Percentiles rank a stretch among this genome's conserved stretches.
These are phyloP conservation scores for Epinotia brunnichana DNA, from an alignment of 2,888 invertebrate genomes.

Conservation along the genomic window DNA sequence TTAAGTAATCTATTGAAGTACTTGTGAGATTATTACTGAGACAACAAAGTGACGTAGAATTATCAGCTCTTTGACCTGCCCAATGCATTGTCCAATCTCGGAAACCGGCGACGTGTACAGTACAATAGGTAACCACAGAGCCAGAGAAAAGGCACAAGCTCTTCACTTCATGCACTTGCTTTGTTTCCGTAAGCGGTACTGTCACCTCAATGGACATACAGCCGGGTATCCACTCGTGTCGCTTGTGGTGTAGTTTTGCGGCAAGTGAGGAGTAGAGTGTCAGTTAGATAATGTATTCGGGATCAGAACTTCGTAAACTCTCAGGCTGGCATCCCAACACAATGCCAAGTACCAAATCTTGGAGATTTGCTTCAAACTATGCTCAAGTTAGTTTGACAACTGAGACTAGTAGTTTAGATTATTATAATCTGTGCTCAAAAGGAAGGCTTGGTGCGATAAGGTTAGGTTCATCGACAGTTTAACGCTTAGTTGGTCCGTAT, in stretches of 20 bases:
- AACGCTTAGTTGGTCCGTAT: background rate
- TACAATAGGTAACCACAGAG: background rate
- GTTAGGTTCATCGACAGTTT: conserved; percentile 1
- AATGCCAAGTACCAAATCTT: conserved; percentile 42
- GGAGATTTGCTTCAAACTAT: conserved; percentile 39
- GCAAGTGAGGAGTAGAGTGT: conserved; percentile 26
- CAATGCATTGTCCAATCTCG: conserved; percentile 8
- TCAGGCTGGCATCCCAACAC: conserved; percentile 29
- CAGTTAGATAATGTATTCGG: conserved; percentile 40
- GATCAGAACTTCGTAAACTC: conserved; percentile 40
- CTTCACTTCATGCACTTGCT: conserved; percentile 1
- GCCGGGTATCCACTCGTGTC: conserved; percentile 8
- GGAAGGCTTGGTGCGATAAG: conserved; percentile 14
- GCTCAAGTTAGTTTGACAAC: conserved; percentile 43
- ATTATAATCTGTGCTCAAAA: conserved; percentile 34
- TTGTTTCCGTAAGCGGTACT: conserved; percentile 10
- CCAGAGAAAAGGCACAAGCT: conserved; percentile 3
- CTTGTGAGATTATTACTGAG: background rate
- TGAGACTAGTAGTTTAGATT: conserved; percentile 41
- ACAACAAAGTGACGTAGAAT: background rate
- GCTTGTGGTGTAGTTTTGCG: conserved; percentile 27
- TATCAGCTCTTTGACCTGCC: background rate
- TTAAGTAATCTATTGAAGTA: background rate
- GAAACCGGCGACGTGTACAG: background rate
- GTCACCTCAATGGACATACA: conserved; percentile 22